Conservation (phyloP, 2,888 invertebrate species). For the Cerceris ruficornis region DNA sequence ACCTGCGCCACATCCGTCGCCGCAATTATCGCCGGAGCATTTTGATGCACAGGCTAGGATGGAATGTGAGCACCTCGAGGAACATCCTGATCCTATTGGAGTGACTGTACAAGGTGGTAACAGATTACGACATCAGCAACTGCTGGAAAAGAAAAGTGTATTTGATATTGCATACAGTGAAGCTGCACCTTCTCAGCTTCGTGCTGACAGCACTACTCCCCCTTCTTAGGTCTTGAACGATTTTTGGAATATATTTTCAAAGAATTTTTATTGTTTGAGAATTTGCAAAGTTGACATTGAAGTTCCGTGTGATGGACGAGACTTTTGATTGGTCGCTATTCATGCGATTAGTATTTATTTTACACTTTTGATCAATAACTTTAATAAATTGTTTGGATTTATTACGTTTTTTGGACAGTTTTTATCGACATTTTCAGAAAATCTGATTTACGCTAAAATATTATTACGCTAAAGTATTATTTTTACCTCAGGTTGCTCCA, state of each 20-base stretch:
- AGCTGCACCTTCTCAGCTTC: conserved; percentile 91
- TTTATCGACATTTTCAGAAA: no score
- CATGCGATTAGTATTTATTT: no score
- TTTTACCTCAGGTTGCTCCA: no score
- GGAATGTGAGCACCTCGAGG: conserved; percentile 43
- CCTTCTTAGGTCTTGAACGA: conserved; percentile 78
- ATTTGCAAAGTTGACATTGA: neutral
- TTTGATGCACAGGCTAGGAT: conserved; percentile 60
- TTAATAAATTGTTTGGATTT: no score
- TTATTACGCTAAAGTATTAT: no score
- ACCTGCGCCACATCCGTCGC: conserved; percentile 76
- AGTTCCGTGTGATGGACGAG: neutral
- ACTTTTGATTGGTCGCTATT: no score
- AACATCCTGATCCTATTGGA: conserved; percentile 87
- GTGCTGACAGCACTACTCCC: conserved; percentile 91
- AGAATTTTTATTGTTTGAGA: neutral
- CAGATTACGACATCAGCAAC: conserved; percentile 81
- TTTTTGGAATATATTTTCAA: neutral
- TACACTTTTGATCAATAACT: no score
- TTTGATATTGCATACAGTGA: conserved; percentile 97
- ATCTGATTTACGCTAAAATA: no score
- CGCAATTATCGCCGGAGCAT: conserved; percentile 70
- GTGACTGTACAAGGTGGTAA: conserved; percentile 83
- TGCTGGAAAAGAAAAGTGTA: conserved; percentile 93
- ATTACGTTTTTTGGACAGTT: no score